Percentiles rank a stretch among this genome's conserved stretches.
Evolutionary conservation across 2,888 invertebrate species (phyloP).

Genomic region (Horisme vitalbata): DNA sequence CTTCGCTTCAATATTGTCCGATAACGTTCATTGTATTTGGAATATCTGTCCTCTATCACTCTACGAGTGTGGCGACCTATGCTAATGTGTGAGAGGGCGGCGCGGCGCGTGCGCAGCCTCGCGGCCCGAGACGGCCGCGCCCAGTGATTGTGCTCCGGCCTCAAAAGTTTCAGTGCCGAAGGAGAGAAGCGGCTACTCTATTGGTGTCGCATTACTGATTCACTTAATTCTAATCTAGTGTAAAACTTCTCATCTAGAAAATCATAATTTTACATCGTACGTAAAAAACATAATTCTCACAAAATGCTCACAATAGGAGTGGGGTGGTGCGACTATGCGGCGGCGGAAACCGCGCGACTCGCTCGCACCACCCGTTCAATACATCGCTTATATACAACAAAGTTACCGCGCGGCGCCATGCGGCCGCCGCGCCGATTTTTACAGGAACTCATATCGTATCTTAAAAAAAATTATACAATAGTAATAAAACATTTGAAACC

Average conservation of each 20-base stretch:
- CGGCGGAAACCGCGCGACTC: slow-evolving; percentile 35
- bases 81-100: slow-evolving; percentile 59
- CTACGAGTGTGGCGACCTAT: slow-evolving; percentile 80
- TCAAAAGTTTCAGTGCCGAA: slow-evolving; percentile 74
- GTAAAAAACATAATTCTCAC: slow-evolving; percentile 81
- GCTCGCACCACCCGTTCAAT: slow-evolving; percentile 50
- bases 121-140: slow-evolving; percentile 37
- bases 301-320: slow-evolving; percentile 80
- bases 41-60: slow-evolving; percentile 73
- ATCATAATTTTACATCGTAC: slow-evolving; percentile 72
- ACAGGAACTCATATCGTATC: slow-evolving; percentile 83
- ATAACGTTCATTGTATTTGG: slow-evolving; percentile 75
- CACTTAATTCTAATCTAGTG: slow-evolving; percentile 81
- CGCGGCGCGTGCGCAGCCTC: slow-evolving; percentile 26
- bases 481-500: slow-evolving; percentile 82
- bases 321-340: slow-evolving; percentile 71
- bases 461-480: slow-evolving; percentile 81
- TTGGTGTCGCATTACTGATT: slow-evolving; percentile 82
- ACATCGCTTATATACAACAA: slow-evolving; percentile 79
- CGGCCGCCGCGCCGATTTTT: slow-evolving; percentile 67
- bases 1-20: slow-evolving; percentile 80
- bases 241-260: slow-evolving; percentile 80
- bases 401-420: slow-evolving; percentile 60
- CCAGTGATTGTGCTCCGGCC: slow-evolving; percentile 65
- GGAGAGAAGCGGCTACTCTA: slow-evolving; percentile 82